These are phyloP conservation scores for Eleutherodactylus coqui DNA, from an alignment of 2,797 vertebrate genomes.

Conservation along the genomic window DNA sequence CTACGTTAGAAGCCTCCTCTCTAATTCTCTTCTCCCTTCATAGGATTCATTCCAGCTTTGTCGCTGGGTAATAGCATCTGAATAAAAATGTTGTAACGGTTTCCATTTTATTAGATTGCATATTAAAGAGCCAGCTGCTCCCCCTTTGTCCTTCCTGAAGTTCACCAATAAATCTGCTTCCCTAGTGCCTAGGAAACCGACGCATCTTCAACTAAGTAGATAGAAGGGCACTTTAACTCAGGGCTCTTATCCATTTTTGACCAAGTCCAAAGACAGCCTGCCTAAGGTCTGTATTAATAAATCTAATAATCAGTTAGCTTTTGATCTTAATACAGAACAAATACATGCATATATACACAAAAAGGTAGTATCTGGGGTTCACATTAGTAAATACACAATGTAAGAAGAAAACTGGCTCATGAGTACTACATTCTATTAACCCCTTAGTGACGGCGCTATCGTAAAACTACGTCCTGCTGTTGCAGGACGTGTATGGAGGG, in stretches of 20 bases:
- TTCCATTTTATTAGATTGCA: constrained; percentile 62
- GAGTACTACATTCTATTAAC: too few relatives aligned
- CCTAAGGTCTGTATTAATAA: not conserved
- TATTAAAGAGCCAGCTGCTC: constrained; percentile 63
- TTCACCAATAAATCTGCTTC: constrained; percentile 60
- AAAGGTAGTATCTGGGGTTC: not conserved
- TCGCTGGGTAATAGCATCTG: constrained; percentile 59
- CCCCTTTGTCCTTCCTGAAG: constrained; percentile 61
- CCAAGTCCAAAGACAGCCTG: not conserved
- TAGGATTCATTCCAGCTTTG: constrained; percentile 56
- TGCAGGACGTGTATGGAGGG: too few relatives aligned
- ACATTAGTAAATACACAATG: too few relatives aligned
- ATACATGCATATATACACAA: not conserved
- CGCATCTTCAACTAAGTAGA: constrained; percentile 33
- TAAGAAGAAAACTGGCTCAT: not conserved
- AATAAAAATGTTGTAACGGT: constrained; percentile 62
- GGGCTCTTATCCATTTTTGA: not conserved
- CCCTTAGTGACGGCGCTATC: too few relatives aligned
- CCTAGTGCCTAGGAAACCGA: constrained; percentile 30
- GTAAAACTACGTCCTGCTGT: too few relatives aligned
- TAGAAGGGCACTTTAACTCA: constrained; percentile 18
- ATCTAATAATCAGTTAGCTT: not conserved
- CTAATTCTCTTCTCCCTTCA: constrained; percentile 49
- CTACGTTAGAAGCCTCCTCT: constrained; percentile 33
- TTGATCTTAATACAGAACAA: not conserved